Evolutionary conservation across 1,140 invertebrate species (phyloP).

Genomic region (Drosophila malerkotliana): DNA sequence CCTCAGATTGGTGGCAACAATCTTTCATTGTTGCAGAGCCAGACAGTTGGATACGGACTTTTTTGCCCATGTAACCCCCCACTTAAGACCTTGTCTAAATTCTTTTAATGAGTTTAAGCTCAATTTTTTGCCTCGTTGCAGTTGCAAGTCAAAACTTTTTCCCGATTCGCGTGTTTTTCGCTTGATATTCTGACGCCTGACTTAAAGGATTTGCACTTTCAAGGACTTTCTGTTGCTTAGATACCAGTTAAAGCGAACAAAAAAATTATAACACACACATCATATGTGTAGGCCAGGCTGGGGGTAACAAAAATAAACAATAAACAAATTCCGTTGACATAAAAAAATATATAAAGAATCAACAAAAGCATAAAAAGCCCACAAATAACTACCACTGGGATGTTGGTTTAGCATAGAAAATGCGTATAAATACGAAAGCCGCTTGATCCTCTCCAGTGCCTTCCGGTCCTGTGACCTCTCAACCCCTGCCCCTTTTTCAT

Average conservation of each 20-base stretch:
- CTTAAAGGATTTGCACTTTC: conserved; percentile 29
- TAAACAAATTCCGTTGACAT: conserved; percentile 61
- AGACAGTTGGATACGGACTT: conserved; percentile 57
- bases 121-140: conserved; percentile 44
- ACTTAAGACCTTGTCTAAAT: conserved; percentile 56
- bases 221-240: conserved; percentile 42
- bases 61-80: conserved; percentile 13
- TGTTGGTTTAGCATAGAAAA: conserved; percentile 78
- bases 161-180: conserved; percentile 28
- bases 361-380: conserved; percentile 69
- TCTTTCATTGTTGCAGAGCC: conserved; percentile 58
- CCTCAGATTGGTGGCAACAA: conserved; percentile 45
- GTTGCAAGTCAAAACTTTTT: conserved; percentile 52
- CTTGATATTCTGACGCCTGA: conserved; percentile 39
- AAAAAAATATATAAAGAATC: conserved; percentile 59
- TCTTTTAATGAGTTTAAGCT: conserved; percentile 60
- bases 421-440: conserved; percentile 60
- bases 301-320: conserved; percentile 36
- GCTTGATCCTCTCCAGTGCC: conserved; percentile 23
- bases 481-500: background rate
- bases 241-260: conserved; percentile 15
- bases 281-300: conserved; percentile 22
- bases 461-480: conserved; percentile 15
- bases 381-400: conserved; percentile 59
- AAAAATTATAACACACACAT: conserved; percentile 21